These are phyloP conservation scores for Synchiropus splendidus DNA, from an alignment of 2,113 vertebrate genomes.

Conservation along the genomic window DNA sequence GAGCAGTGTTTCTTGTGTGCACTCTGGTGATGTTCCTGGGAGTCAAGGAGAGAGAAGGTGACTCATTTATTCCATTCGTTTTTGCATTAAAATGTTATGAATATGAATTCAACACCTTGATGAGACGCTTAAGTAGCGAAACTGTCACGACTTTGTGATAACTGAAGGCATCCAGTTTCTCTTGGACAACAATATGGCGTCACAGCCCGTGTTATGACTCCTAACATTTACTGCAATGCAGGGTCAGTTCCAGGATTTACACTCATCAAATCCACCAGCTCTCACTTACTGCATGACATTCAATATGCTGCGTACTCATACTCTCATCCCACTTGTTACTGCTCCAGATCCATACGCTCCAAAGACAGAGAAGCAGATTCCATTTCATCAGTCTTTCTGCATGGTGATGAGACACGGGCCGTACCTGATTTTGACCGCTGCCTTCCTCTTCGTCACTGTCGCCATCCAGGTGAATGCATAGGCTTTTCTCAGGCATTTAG, in stretches of 20 bases:
- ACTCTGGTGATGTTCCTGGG: conserved; percentile 77
- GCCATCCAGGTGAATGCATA: conserved; percentile 81
- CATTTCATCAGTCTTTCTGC: conserved; percentile 79
- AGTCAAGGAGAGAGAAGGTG: conserved; percentile 86
- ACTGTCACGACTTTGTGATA: too few relatives aligned
- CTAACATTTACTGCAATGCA: conserved; percentile 33
- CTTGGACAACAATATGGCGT: too few relatives aligned
- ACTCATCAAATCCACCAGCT: conserved; percentile 7
- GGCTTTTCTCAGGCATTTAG: conserved; percentile 12
- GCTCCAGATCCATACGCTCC: conserved; percentile 72
- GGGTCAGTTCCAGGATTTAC: conserved; percentile 19
- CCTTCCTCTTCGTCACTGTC: conserved; percentile 91
- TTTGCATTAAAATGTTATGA: too few relatives aligned
- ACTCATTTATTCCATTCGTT: neutral
- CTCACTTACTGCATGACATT: conserved; percentile 26
- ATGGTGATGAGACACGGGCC: conserved; percentile 81
- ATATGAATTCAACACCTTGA: too few relatives aligned
- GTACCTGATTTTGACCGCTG: conserved; percentile 78
- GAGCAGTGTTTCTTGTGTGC: conserved; percentile 79
- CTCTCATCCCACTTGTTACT: conserved; percentile 2
- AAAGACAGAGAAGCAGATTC: conserved; percentile 69
- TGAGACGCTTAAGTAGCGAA: too few relatives aligned
- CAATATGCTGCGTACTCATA: conserved; percentile 21
- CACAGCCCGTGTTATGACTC: too few relatives aligned
- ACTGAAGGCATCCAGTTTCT: too few relatives aligned